phyloP scores from a whole-genome alignment of 2,113 vertebrate species.

The Takifugu flavidus region DNA sequence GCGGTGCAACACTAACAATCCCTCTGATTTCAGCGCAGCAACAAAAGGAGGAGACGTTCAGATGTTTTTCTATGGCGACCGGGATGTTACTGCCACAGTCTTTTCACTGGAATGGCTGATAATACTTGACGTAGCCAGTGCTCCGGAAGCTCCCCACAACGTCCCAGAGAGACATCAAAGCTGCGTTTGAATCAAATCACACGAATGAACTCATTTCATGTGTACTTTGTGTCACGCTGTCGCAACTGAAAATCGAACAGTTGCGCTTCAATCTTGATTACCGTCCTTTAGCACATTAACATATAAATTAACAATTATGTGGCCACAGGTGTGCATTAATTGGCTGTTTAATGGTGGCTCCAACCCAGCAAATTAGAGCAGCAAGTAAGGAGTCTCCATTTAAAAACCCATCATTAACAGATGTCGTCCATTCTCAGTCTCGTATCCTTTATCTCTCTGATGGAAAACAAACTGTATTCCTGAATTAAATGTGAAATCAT shows the following conservation, averaged over 20 bases:
- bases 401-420: slow-evolving; percentile 52
- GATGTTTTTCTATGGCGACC: too few relatives aligned
- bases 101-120: slow-evolving; percentile 7
- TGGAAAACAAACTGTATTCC: too few relatives aligned
- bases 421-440: slow-evolving; percentile 24
- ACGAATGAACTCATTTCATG: too few relatives aligned
- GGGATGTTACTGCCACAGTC: not conserved
- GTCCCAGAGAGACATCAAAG: too few relatives aligned
- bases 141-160: not conserved
- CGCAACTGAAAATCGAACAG: not conserved
- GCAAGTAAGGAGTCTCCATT: slow-evolving; percentile 31
- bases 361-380: slow-evolving; percentile 27
- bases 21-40: too few relatives aligned
- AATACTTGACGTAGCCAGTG: slow-evolving; percentile 3
- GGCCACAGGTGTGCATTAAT: slow-evolving; percentile 54
- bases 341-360: slow-evolving; percentile 40
- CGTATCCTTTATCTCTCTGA: not conserved
- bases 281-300: slow-evolving; percentile 35
- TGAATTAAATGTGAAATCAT: too few relatives aligned
- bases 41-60: too few relatives aligned
- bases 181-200: too few relatives aligned
- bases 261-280: slow-evolving; percentile 1
- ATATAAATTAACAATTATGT: slow-evolving; percentile 52
- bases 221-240: too few relatives aligned
- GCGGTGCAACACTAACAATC: not conserved